Evolutionary conservation across 2,797 vertebrate genomes (phyloP), one percentile per base, ranked within the genome.

Genomic region (Acomys russatus): DNA sequence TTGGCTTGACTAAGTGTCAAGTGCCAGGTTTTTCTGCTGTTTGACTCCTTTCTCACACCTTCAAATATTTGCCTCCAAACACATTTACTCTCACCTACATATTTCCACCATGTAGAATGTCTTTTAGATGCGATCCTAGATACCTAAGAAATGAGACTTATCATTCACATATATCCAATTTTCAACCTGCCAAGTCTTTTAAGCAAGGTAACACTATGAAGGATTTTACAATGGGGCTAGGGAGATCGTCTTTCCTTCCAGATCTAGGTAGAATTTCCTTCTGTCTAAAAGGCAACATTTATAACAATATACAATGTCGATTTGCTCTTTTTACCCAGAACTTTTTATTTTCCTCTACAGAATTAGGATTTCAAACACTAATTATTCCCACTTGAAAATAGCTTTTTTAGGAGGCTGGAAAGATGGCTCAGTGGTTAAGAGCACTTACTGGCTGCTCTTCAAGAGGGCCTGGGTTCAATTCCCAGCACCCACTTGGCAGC

Each of bases 281-380:
- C 51, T 35, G 4, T 82, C 23, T 89, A 20, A 79, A n/a, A 94
- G 10, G 51, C 56, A 91, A 93, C 79, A 15, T 70, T 14, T 68
- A 0, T 64, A 92, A 22, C 38, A 84, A 70, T 68, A 82, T 76
- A 90, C 5, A 64, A 79, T 18, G 5, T 25, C 82, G 80, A 15
- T 2, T 85, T 74, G 6, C 70, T 86, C 4, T 90, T 85, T 86
- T 82, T 71, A 79, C 18, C n/a, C 71, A 97, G 22, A n/a, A 90
- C 9, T 78, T 68, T 8, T 63, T 90, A 73, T 89, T 87, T 70
- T 44, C 23, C 4, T 93, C 25, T 78, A 11, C 79, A 44, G 92
- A 88, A 88, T 88, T 33, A 85, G 38, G 74, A 23, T 30, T 91
- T 92, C 71, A 38, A 51, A 74, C 35, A 91, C 54, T 49, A 76